Percentiles rank a stretch among this genome's conserved stretches.
Evolutionary conservation across 2,113 vertebrate genomes (phyloP).

Genomic region (Zosterops lateralis): DNA sequence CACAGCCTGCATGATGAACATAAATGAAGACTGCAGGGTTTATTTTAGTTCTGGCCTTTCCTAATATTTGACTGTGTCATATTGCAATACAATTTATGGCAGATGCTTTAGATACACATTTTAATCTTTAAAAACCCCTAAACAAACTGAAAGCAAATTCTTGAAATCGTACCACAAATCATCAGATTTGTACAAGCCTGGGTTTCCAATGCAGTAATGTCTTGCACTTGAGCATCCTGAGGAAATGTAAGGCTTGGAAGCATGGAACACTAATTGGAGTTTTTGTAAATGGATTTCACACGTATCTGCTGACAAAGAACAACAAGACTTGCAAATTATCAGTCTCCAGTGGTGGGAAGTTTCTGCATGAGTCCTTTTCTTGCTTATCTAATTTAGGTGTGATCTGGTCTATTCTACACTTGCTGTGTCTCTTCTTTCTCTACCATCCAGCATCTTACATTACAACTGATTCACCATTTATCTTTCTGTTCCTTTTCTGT

Average conservation of each 20-base stretch:
- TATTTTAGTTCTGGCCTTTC: background rate
- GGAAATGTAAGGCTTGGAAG: background rate
- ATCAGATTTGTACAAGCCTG: background rate
- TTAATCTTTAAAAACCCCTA: background rate
- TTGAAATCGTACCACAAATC: background rate
- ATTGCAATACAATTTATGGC: background rate
- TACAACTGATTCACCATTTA: background rate
- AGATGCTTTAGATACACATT: background rate
- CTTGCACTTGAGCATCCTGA: background rate
- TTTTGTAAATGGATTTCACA: background rate
- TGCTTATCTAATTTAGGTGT: background rate
- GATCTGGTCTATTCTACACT: background rate
- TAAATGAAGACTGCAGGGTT: background rate
- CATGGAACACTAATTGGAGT: background rate
- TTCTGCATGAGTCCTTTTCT: background rate
- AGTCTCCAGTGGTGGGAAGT: background rate
- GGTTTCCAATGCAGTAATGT: background rate
- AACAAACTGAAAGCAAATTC: background rate
- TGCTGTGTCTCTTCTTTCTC: background rate
- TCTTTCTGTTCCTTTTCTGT: background rate
- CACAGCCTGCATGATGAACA: background rate
- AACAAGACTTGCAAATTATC: background rate
- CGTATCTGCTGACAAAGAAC: background rate
- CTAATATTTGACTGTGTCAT: background rate
- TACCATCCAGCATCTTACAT: background rate